These are phyloP conservation scores for Plebejus argus DNA, from an alignment of 2,888 invertebrate genomes.

Conservation along the genomic window DNA sequence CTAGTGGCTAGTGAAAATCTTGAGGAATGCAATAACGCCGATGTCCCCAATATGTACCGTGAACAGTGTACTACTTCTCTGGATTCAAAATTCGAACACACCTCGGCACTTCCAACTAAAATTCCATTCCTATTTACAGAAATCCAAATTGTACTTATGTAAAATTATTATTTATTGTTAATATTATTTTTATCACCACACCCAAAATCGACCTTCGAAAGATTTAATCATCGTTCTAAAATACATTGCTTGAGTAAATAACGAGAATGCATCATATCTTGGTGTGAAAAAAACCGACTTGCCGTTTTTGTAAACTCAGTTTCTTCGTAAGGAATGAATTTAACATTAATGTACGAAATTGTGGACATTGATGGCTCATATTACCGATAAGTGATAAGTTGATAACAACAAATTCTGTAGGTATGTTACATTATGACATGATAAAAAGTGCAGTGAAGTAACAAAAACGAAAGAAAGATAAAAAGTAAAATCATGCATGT, in stretches of 20 bases:
- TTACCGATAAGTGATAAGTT: background rate
- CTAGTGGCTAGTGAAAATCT: background rate
- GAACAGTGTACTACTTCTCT: background rate
- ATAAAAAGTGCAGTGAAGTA: background rate
- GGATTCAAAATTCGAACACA: background rate
- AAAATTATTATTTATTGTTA: background rate
- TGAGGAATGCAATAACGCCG: background rate
- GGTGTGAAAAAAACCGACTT: background rate
- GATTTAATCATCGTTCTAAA: conserved; percentile 22
- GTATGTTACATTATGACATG: background rate
- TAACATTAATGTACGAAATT: background rate
- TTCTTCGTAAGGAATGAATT: background rate
- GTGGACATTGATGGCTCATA: background rate
- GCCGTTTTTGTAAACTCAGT: background rate
- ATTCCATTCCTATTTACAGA: background rate
- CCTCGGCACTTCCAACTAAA: background rate
- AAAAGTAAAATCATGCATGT: no score
- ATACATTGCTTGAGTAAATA: conserved; percentile 13
- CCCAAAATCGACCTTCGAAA: conserved; percentile 28
- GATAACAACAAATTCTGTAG: background rate
- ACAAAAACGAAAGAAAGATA: background rate
- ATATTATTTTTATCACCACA: conserved; percentile 26
- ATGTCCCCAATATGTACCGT: background rate
- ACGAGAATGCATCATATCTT: background rate
- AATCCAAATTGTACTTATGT: background rate